Evolutionary conservation across 2,888 invertebrate genomes (phyloP), one percentile per base, ranked within the genome.

Genomic region (Epirrhoe tristata): DNA sequence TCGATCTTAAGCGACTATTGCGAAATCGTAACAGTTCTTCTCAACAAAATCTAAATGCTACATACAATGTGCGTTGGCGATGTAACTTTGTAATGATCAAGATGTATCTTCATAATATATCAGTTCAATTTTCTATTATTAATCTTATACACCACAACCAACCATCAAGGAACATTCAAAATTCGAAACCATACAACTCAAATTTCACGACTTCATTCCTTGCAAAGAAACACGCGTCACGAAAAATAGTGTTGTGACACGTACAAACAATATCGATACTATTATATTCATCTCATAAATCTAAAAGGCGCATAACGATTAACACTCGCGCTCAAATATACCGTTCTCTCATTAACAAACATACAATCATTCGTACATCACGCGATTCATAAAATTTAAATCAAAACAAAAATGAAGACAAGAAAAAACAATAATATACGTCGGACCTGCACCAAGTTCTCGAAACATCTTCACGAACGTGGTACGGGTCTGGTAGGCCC

Each of bases 291-390:
- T 63, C 60, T 66, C 58, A 55, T 68, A 64, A 71, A 62, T 59
- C 67, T 83, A 89, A 89, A 52, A 83, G 87, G 91, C 91, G 91
- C 84, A 85, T 86, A 91, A 91, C 92, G 90, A 85, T 82, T 87
- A 92, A 93, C 91, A 87, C 84, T 86, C 90, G 91, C 91, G 81
- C 88, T 83, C 85, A 88, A 81, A 85, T 81, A 72, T 70, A 74
- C 81, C 81, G 80, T 82, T 86, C 84, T 83, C 84, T 84, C 84
- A 83, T 85, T 69, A 67, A 73, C 81, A 80, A 78, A 80, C 71
- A 71, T 73, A 78, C 79, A 76, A 70, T 74, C 78, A 76, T 24
- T 43, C 59, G 17, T 79, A 81, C 80, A 82, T 83, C 81, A 84
- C 85, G 79, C 86, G 82, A 85, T 83, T 77, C 81, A 82, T 91